A percentile compares a stretch with the other conserved stretches of the same genome.
phyloP scores from a whole-genome alignment of 2,113 vertebrate genomes.

The Scatophagus argus region DNA sequence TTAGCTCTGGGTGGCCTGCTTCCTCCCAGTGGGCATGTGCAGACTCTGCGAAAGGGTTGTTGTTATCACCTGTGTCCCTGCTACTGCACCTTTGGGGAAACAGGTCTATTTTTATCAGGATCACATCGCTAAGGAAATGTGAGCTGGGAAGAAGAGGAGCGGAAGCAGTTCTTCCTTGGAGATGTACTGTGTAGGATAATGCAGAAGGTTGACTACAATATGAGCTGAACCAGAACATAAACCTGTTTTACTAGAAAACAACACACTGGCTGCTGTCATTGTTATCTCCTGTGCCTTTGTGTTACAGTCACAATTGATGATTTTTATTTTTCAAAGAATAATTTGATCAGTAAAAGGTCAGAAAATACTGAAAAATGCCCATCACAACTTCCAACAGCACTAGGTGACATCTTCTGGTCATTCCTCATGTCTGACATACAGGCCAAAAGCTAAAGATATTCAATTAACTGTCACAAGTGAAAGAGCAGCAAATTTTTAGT shows the following conservation, averaged over 20 bases:
- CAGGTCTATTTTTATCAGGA: conserved; percentile 73
- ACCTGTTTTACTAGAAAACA: conserved; percentile 3
- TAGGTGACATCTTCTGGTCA: neutral
- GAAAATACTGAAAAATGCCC: neutral
- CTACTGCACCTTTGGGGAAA: conserved; percentile 64
- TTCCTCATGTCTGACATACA: neutral
- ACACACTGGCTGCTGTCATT: neutral
- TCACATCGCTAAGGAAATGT: conserved; percentile 67
- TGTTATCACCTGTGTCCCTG: conserved; percentile 78
- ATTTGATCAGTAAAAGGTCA: neutral
- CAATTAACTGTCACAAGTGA: neutral
- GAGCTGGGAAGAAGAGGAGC: conserved; percentile 31
- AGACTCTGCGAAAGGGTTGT: conserved; percentile 62
- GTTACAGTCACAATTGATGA: neutral
- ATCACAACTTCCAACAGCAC: neutral
- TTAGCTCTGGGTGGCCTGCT: conserved; percentile 67
- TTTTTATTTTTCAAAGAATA: neutral
- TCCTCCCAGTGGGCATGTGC: conserved; percentile 66
- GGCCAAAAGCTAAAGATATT: neutral
- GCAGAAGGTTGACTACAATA: conserved; percentile 17
- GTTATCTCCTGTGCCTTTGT: neutral
- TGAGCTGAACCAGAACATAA: conserved; percentile 21
- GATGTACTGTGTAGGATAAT: conserved; percentile 30
- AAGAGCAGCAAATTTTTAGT: neutral
- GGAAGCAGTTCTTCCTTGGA: conserved; percentile 44